Evolutionary conservation across 2,797 vertebrate genomes (phyloP).

Genomic region (Chaetophractus vellerosus): DNA sequence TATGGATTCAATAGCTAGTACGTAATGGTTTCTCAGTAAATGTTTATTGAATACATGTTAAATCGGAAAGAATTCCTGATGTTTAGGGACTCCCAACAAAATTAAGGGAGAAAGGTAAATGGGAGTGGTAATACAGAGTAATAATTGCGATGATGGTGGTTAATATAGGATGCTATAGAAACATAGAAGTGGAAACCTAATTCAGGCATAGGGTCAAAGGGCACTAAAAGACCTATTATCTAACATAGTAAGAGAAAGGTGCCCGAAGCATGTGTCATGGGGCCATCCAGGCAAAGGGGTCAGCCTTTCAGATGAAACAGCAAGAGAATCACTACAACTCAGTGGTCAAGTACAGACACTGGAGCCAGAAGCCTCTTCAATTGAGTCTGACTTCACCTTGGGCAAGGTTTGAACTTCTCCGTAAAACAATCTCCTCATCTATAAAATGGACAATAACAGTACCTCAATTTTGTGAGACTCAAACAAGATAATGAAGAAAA

Average conservation of each 20-base stretch:
- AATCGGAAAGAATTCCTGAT: background rate
- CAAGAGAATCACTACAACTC: background rate
- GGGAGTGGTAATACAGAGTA: background rate
- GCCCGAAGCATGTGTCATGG: background rate
- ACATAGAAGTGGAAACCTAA: background rate
- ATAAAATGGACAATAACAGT: background rate
- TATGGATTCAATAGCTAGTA: background rate
- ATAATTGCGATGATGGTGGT: background rate
- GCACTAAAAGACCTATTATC: background rate
- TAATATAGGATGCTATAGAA: background rate
- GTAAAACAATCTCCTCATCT: background rate
- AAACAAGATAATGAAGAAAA: background rate
- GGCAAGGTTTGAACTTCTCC: background rate
- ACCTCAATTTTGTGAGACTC: background rate
- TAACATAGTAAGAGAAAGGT: background rate
- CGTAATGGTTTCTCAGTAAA: background rate
- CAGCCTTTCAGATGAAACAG: background rate
- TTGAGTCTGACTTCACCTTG: background rate
- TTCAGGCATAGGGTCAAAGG: background rate
- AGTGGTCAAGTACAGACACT: background rate
- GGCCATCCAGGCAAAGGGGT: background rate
- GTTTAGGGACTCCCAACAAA: background rate
- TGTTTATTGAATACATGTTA: background rate
- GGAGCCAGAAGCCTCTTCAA: accelerated
- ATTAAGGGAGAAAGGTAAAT: background rate